Conservation (phyloP, 2,113 vertebrate species). For the Procapra przewalskii region DNA sequence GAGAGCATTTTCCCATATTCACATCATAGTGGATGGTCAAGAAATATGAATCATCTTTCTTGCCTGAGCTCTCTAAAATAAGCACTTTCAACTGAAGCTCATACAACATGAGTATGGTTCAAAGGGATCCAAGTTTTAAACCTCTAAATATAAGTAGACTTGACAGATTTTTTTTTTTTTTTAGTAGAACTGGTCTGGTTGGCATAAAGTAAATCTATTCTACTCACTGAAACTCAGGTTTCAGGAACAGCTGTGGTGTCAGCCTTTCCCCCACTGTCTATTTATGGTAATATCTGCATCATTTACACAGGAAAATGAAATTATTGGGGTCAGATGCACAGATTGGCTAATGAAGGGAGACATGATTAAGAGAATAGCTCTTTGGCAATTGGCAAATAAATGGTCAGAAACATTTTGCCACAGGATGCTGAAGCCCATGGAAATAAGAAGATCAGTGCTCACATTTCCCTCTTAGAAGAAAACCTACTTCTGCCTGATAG, state of each 20-base stretch:
- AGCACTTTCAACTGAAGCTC: background rate
- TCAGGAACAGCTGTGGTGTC: background rate
- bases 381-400: slow-evolving; percentile 39
- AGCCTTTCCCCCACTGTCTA: background rate
- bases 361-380: slow-evolving; percentile 4
- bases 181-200: background rate
- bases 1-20: background rate
- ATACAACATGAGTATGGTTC: background rate
- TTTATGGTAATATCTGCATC: background rate
- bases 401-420: slow-evolving; percentile 63
- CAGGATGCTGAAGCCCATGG: slow-evolving; percentile 84
- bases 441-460: slow-evolving; percentile 83
- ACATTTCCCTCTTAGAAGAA: slow-evolving; percentile 84
- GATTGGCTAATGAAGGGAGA: slow-evolving; percentile 34
- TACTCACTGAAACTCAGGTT: background rate
- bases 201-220: background rate
- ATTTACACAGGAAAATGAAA: slow-evolving; percentile 4
- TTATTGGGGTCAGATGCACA: slow-evolving; percentile 23
- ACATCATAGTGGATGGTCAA: background rate
- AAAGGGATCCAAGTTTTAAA: slow-evolving; percentile 5
- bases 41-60: background rate
- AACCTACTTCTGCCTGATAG: slow-evolving; percentile 64
- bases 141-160: slow-evolving; percentile 8
- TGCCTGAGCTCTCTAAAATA: background rate
- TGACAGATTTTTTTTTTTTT: slow-evolving; percentile 8